Base-by-base conservation (phyloP, 2,888 invertebrate species). In the Calephelis perditalis region DNA sequence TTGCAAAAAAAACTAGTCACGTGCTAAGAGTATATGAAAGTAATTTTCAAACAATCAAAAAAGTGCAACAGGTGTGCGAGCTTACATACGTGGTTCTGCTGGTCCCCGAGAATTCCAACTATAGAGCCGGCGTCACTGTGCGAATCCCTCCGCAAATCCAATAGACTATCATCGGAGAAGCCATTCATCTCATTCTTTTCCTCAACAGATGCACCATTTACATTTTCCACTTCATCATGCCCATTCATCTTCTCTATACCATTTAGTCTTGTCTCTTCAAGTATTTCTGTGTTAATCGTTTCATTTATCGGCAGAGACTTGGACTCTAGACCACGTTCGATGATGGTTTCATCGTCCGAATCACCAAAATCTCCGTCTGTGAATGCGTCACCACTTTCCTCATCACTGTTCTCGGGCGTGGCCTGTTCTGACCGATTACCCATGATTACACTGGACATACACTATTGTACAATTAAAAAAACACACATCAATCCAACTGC, bases 81-180 rank as follows among this genome's bases (percentile, higher is more conserved):
- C 58, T 68, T 81, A 87, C 91, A 65, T 90, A 92, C 92, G 80
- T 91, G 84, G 71, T 82, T 86, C 60, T 91, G 90, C 71, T 90
- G 91, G 67, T 86, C 90, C 62, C 91, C 92, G 46, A 92, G 81
- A 70, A 91, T 91, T 62, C 91, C 91, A 58, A 92, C 87, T 67
- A 92, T 91, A 59, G 87, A 90, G 57, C 86, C 82, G 65, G 85
- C 85, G 47, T 86, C 86, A 54, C 82, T 79, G 63, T 86, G 83
- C n/a, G 85, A 82, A 68, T 86, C 86, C 63, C 83, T 73, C 57
- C 82, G 75, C 58, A 77, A 65, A 60, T 83, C 83, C 10, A 74
- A 58, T 49, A 62, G 60, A n/a, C 47, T 46, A 12, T 57, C 58
- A 37, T 65, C 65, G 35, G 65, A 62, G 59, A 69, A 58, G 47